phyloP scores from a whole-genome alignment of 2,113 vertebrate species.

The Nymphicus hollandicus region DNA sequence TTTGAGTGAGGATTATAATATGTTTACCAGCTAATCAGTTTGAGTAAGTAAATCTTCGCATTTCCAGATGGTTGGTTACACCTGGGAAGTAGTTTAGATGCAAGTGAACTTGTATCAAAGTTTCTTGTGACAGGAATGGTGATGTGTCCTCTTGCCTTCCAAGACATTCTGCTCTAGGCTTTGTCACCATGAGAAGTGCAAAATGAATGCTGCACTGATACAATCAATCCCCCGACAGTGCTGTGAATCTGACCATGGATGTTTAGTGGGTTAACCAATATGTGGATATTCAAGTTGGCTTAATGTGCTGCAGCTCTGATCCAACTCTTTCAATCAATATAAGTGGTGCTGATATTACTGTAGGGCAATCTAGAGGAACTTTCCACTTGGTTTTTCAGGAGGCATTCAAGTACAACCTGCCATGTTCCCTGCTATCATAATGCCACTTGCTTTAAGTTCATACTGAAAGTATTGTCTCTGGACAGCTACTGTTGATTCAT shows the following conservation, averaged over 20 bases:
- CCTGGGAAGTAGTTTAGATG: not conserved
- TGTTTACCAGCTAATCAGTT: not conserved
- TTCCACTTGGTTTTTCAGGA: not conserved
- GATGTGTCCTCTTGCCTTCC: not conserved
- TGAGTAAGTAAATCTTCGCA: not conserved
- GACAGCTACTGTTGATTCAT: not conserved
- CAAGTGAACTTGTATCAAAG: not conserved
- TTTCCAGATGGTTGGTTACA: not conserved
- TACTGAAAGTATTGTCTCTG: not conserved
- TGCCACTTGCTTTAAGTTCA: not conserved
- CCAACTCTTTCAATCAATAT: not conserved
- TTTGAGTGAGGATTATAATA: not conserved
- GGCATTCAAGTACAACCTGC: not conserved
- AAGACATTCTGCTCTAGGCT: not conserved
- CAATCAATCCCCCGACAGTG: accelerated
- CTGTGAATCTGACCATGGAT: not conserved
- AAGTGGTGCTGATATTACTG: not conserved
- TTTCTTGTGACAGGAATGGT: not conserved
- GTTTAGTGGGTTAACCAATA: not conserved
- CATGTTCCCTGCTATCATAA: not conserved
- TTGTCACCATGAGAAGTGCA: accelerated
- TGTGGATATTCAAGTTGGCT: not conserved
- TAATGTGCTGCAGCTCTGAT: not conserved
- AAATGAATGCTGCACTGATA: not conserved
- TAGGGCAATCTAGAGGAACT: not conserved